Conservation (phyloP, 1,140 invertebrate species). For the Rhyacophila brunnea region DNA sequence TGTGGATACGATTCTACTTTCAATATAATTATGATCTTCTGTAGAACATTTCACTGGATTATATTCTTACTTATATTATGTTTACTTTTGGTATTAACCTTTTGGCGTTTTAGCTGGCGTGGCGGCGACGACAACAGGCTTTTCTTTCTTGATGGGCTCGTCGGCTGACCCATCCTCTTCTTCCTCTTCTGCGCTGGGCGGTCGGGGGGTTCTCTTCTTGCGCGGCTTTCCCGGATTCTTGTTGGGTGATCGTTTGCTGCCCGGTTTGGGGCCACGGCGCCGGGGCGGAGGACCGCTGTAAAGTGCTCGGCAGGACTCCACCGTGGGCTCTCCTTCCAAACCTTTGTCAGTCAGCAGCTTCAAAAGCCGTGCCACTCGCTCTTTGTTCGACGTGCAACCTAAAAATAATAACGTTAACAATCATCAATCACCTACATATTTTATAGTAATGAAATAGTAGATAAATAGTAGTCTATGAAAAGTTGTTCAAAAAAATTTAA, state of each 20-base stretch:
- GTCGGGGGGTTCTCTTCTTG: slow-evolving; percentile 39
- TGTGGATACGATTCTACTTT: too few species aligned
- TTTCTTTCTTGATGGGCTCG: too few species aligned
- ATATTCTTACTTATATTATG: too few species aligned
- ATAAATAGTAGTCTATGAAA: too few species aligned
- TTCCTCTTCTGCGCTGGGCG: slow-evolving; percentile 1
- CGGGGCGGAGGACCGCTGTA: slow-evolving; percentile 42
- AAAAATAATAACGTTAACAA: too few species aligned
- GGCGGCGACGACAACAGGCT: too few species aligned
- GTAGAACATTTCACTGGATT: too few species aligned
- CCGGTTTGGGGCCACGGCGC: slow-evolving; percentile 36
- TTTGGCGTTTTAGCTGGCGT: background rate
- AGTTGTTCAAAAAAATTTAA: too few species aligned
- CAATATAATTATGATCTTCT: too few species aligned
- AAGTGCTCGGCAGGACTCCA: slow-evolving; percentile 51
- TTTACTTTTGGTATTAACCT: too few species aligned
- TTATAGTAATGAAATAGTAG: too few species aligned
- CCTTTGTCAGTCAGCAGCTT: slow-evolving; percentile 46
- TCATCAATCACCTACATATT: too few species aligned
- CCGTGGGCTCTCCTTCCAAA: slow-evolving; percentile 48
- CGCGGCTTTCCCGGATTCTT: slow-evolving; percentile 39
- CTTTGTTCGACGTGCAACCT: slow-evolving; percentile 54
- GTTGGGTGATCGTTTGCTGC: slow-evolving; percentile 38
- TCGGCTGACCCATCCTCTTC: background rate
- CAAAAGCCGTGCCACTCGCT: slow-evolving; percentile 48